These are phyloP conservation scores for Micromesistius poutassou DNA, from an alignment of 2,797 vertebrate genomes.

Conservation along the genomic window DNA sequence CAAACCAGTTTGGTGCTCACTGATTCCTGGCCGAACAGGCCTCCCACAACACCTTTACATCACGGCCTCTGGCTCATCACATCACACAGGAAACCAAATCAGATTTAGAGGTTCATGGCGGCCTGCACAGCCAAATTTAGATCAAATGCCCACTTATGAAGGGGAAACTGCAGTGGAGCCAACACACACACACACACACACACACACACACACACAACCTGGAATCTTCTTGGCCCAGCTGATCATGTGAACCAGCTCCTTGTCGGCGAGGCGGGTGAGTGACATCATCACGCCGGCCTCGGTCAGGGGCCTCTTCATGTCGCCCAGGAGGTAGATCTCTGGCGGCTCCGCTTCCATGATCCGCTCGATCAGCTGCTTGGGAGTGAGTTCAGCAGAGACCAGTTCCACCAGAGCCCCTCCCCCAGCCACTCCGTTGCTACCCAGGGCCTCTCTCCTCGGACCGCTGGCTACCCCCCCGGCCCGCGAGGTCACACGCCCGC, in stretches of 20 bases:
- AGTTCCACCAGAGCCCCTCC: slow-evolving; percentile 47
- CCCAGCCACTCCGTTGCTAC: slow-evolving; percentile 1
- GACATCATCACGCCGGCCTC: slow-evolving; percentile 97
- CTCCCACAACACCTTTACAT: background rate
- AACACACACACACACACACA: background rate
- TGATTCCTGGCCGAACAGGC: background rate
- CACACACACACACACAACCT: slow-evolving; percentile 66
- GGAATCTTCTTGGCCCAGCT: slow-evolving; percentile 98
- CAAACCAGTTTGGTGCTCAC: background rate
- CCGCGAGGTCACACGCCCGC: slow-evolving; percentile 57
- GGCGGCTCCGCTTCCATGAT: slow-evolving; percentile 93
- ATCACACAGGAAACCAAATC: background rate
- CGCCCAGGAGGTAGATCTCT: slow-evolving; percentile 84
- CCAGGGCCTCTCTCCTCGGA: slow-evolving; percentile 21
- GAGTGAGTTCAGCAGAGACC: slow-evolving; percentile 64
- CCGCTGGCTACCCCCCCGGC: slow-evolving; percentile 48
- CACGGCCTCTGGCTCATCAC: background rate
- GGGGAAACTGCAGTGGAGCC: background rate
- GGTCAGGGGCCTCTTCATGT: slow-evolving; percentile 84
- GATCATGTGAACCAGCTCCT: slow-evolving; percentile 97
- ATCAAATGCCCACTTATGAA: background rate
- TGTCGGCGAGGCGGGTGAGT: slow-evolving; percentile 92
- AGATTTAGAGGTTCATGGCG: background rate
- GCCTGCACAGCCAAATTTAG: background rate
- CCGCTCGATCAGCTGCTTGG: slow-evolving; percentile 85